These are phyloP conservation scores for Platerodrilus igneus DNA, from an alignment of 2,888 invertebrate genomes.

Conservation along the genomic window DNA sequence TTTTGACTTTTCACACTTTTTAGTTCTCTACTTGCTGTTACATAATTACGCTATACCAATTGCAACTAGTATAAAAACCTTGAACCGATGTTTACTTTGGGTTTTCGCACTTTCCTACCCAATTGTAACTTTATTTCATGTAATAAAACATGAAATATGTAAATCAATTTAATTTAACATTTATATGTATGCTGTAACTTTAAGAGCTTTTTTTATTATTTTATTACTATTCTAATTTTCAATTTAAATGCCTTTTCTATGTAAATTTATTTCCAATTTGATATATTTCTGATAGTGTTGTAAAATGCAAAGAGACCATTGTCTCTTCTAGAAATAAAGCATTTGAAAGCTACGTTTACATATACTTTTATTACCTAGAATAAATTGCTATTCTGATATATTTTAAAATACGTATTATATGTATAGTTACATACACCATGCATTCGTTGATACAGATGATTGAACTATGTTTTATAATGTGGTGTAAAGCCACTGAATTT, in stretches of 20 bases:
- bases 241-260: slow-evolving; percentile 47
- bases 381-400: too few relatives aligned
- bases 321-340: slow-evolving; percentile 30
- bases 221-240: slow-evolving; percentile 47
- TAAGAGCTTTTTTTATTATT: slow-evolving; percentile 47
- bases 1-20: too few relatives aligned
- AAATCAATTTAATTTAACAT: slow-evolving; percentile 40
- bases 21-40: too few relatives aligned
- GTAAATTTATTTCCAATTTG: slow-evolving; percentile 42
- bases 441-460: too few relatives aligned
- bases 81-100: slow-evolving; percentile 40
- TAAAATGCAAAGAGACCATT: slow-evolving; percentile 41
- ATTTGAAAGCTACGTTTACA: slow-evolving; percentile 25
- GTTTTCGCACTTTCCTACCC: slow-evolving; percentile 43
- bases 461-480: too few relatives aligned
- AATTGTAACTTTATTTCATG: slow-evolving; percentile 42
- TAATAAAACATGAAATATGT: slow-evolving; percentile 43
- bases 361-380: slow-evolving; percentile 18
- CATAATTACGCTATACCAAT: too few relatives aligned
- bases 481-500: too few relatives aligned
- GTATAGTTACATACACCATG: too few relatives aligned
- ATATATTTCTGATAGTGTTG: slow-evolving; percentile 43
- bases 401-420: too few relatives aligned
- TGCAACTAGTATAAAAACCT: too few relatives aligned
- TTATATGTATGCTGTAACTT: slow-evolving; percentile 42